Base-by-base conservation (phyloP, 2,888 invertebrate genomes). In the Gibbula magus region DNA sequence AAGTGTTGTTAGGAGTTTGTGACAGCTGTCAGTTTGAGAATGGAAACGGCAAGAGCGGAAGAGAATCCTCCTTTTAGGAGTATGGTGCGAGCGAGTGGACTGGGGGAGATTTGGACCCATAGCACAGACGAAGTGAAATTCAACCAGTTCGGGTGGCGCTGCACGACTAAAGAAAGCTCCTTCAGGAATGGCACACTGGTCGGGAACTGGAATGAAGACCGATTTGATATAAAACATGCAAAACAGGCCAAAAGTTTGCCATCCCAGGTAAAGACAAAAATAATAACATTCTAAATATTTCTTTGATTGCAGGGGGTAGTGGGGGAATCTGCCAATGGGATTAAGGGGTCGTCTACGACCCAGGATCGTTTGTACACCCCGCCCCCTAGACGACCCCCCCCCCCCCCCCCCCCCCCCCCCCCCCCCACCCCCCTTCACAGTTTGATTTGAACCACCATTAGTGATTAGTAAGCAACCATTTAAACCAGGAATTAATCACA, bases 141-240 rank as follows among this genome's bases (percentile, higher is more conserved):
- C 70, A 75, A 81, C 2, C 90, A 91, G 82, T 90, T 89, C 77
- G 91, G 91, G 0, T 91, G 91, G 91, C 81, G 91, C 32, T 90
- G 91, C 77, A 89, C 90, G 0, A 91, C 87, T 73, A 90, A 89
- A 76, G 92, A 91, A 80, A 89, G 86, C 20, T 85, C 86, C 1
- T 91, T 88, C 82, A 67, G 83, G 20, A 88, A 88, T 39, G 83
- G 83, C 10, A 89, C 90, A 2, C 83, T 92, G 61, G 86, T 92
- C 39, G 92, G 92, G 70, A 92, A 92, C 83, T 92, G 91, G 90
- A 89, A 88, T 74, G 92, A 92, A 78, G 88, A 92, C 39, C 80
- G 88, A 79, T 90, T 88, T 81, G 92, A 92, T 80, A 86, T 91
- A 22, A 83, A 85, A 20, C 82, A 89, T 67, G 82, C 83, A 29